Conservation (phyloP, 2,797 vertebrate species). For the Sylvilagus floridanus region DNA sequence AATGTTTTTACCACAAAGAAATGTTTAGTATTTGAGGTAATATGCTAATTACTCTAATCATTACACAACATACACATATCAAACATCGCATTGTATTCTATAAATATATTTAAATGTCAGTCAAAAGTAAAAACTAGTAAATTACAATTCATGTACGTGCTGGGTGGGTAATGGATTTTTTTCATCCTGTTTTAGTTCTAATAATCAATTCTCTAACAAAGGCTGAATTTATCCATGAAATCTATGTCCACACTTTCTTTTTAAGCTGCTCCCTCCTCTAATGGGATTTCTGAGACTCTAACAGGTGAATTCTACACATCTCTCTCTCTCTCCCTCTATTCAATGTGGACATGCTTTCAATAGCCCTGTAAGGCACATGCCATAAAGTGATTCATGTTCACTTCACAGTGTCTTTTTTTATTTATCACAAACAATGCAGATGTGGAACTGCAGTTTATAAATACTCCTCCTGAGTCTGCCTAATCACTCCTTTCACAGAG, state of each 20-base stretch:
- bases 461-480: neutral
- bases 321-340: neutral
- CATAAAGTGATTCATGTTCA: neutral
- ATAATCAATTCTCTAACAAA: conserved; percentile 34
- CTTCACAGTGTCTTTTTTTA: neutral
- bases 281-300: neutral
- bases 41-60: too few relatives aligned
- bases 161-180: neutral
- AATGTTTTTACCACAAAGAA: too few relatives aligned
- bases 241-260: neutral
- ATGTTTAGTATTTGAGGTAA: too few relatives aligned
- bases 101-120: too few relatives aligned
- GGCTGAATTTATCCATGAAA: neutral
- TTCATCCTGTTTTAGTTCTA: neutral
- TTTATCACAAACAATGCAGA: conserved; percentile 37
- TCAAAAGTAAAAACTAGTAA: neutral
- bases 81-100: too few relatives aligned
- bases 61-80: too few relatives aligned
- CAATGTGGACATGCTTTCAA: neutral
- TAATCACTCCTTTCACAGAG: neutral
- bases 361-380: neutral
- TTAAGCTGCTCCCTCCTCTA: neutral
- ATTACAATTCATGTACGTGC: neutral
- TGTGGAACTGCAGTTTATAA: neutral
- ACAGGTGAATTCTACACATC: neutral